Evolutionary conservation across 2,797 vertebrate species (phyloP).

Genomic region (Ctenopoma kingsleyae): DNA sequence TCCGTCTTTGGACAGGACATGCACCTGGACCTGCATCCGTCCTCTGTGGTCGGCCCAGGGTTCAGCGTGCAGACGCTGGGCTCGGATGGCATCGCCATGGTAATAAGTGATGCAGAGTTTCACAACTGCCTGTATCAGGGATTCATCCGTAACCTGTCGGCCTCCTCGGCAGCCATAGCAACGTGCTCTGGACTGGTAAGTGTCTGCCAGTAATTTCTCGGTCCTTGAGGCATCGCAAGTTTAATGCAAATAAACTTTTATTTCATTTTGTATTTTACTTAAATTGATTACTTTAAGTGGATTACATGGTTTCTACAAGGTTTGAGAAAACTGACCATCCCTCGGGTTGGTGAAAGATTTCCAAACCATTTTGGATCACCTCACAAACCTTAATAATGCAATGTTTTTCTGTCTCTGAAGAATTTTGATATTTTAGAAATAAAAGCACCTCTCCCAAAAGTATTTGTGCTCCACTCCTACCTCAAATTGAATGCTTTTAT

Average conservation of each 20-base stretch:
- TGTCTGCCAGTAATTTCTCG: slow-evolving; percentile 51
- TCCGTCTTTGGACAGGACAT: slow-evolving; percentile 94
- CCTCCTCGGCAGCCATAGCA: slow-evolving; percentile 93
- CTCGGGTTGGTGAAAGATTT: slow-evolving; percentile 26
- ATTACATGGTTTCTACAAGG: slow-evolving; percentile 23
- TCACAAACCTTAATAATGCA: slow-evolving; percentile 3
- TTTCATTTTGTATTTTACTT: slow-evolving; percentile 7
- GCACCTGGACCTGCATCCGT: slow-evolving; percentile 91
- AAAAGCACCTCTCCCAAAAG: background rate
- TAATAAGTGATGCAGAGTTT: slow-evolving; percentile 75
- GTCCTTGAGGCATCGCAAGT: background rate
- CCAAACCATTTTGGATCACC: slow-evolving; percentile 5
- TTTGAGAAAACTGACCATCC: slow-evolving; percentile 2
- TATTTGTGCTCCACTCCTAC: slow-evolving; percentile 17
- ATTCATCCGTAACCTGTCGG: slow-evolving; percentile 91
- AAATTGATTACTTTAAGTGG: slow-evolving; percentile 13
- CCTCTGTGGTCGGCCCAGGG: slow-evolving; percentile 88
- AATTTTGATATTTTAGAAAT: slow-evolving; percentile 21
- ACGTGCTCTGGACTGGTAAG: slow-evolving; percentile 96
- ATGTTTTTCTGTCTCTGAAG: slow-evolving; percentile 21
- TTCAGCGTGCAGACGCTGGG: slow-evolving; percentile 92
- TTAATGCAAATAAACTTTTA: background rate
- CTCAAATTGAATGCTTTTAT: slow-evolving; percentile 5
- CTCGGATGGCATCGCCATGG: slow-evolving; percentile 83
- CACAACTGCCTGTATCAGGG: slow-evolving; percentile 95